phyloP scores from a whole-genome alignment of 2,888 invertebrate species.

The Embidobia sp. region DNA sequence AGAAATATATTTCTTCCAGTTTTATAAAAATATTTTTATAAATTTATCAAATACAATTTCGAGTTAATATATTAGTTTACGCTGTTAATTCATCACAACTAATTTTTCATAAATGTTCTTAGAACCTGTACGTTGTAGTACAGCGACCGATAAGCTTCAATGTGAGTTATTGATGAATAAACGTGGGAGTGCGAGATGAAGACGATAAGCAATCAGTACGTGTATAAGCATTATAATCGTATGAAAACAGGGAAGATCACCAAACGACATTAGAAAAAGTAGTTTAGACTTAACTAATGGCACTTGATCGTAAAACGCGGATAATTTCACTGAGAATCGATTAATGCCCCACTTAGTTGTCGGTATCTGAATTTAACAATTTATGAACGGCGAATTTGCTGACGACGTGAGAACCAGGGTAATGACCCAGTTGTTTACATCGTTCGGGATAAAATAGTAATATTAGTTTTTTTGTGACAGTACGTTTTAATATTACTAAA shows the following conservation, averaged over 20 bases:
- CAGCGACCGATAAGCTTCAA: conserved; percentile 64
- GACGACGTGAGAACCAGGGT: conserved; percentile 49
- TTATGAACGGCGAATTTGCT: conserved; percentile 14
- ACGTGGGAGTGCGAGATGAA: conserved; percentile 67
- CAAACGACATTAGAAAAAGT: conserved; percentile 36
- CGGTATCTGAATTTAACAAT: conserved; percentile 23
- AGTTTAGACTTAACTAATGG: conserved; percentile 41
- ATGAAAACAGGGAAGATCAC: conserved; percentile 21
- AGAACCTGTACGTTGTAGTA: too few relatives aligned
- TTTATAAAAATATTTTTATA: too few relatives aligned
- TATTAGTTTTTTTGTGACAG: too few relatives aligned
- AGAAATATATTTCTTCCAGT: too few relatives aligned
- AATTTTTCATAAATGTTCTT: too few relatives aligned
- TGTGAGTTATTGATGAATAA: conserved; percentile 61
- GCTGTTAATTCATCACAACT: too few relatives aligned
- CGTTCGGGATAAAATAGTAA: not conserved
- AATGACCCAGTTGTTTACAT: too few relatives aligned
- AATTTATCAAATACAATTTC: too few relatives aligned
- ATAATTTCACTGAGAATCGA: conserved; percentile 25
- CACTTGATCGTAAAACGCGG: conserved; percentile 37
- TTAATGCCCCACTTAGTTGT: conserved; percentile 45
- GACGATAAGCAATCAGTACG: conserved; percentile 49
- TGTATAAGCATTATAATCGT: conserved; percentile 25
- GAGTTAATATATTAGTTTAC: conserved; percentile 25
- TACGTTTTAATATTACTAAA: too few relatives aligned